Evolutionary conservation across 2,888 invertebrate genomes (phyloP), one percentile per base, ranked within the genome.

Genomic region (Cosmia trapezina): DNA sequence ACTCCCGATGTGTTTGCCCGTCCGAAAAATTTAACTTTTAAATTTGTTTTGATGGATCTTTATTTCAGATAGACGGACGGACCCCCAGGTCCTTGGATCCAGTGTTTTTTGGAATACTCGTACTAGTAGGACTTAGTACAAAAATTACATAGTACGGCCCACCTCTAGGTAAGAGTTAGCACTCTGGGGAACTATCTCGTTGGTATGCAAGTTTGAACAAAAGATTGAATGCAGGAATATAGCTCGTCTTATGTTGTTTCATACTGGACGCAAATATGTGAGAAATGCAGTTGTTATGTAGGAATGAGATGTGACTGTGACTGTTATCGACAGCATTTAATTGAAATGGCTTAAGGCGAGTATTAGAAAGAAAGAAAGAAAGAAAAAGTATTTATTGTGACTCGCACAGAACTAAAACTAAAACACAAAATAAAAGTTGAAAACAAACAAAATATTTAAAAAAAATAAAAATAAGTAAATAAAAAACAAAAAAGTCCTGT

Each of bases 151-250:
- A 11, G 22, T 14, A 19, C 8, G 6, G 22, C 19, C 12, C 70
- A 57, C 0, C 77, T 43, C 49, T 69, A 49, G 2, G 1, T 11
- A 0, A 33, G 22, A 83, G 60, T 78, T 61, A 64, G 28, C 33
- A 53, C 49, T 45, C 45, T 53, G 51, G 61, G 28, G 37, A 76
- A 75, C 78, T 78, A 78, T 75, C 41, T 57, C 56, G 70, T 69
- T 22, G 61, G 54, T 73, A 70, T 69, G 65, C 72, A 61, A 73
- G 70, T 82, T 81, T 54, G 45, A 67, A 76, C 83, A 83, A 76
- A 80, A 74, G 59, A 80, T 80, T 71, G 67, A 67, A 67, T 71
- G 59, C 51, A 12, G 4, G 47, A 28, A 57, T 65, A 56, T 62
- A 61, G 11, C n/a, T n/a, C n/a, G n/a, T 59, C 59, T 53, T 65